Percentiles rank a stretch among this genome's conserved stretches.
Conservation (phyloP, 2,888 invertebrate species). For the Lumbricus terrestris region DNA sequence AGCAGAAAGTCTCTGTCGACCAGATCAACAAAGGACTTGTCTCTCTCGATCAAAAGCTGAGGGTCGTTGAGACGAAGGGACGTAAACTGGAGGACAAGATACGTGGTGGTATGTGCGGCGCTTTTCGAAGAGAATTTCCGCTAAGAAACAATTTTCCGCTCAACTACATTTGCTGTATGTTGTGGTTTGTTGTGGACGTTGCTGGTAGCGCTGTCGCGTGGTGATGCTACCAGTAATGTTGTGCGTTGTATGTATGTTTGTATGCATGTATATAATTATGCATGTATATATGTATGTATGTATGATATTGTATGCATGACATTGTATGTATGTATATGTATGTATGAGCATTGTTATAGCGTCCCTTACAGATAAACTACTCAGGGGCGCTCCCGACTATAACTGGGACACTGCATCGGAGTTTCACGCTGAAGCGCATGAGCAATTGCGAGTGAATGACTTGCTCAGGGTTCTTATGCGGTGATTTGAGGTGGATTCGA, state of each 20-base stretch:
- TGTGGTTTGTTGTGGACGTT: not conserved
- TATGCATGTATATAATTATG: no score
- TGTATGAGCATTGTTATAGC: no score
- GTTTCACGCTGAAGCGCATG: no score
- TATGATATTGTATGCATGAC: no score
- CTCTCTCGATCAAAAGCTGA: slow-evolving; percentile 81
- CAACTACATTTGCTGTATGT: not conserved
- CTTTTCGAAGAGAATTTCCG: not conserved
- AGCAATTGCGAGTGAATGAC: no score
- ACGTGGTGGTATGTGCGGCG: slow-evolving; percentile 59
- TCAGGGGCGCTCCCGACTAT: no score
- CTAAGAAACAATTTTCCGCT: not conserved
- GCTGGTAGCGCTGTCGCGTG: not conserved
- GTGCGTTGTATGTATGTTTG: not conserved
- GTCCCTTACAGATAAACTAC: no score
- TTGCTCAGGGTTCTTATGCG: no score
- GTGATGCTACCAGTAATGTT: not conserved
- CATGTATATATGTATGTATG: no score
- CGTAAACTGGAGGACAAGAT: slow-evolving; percentile 87
- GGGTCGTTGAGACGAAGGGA: slow-evolving; percentile 84
- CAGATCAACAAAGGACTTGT: slow-evolving; percentile 70
- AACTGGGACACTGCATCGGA: no score
- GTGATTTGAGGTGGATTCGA: no score
- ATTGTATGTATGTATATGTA: no score
- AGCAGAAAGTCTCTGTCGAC: slow-evolving; percentile 60